Evolutionary conservation across 92 coral and sea anemone genomes (phyloP), one percentile per base, ranked within the genome.

Genomic region (Virgularia gustaviana): DNA sequence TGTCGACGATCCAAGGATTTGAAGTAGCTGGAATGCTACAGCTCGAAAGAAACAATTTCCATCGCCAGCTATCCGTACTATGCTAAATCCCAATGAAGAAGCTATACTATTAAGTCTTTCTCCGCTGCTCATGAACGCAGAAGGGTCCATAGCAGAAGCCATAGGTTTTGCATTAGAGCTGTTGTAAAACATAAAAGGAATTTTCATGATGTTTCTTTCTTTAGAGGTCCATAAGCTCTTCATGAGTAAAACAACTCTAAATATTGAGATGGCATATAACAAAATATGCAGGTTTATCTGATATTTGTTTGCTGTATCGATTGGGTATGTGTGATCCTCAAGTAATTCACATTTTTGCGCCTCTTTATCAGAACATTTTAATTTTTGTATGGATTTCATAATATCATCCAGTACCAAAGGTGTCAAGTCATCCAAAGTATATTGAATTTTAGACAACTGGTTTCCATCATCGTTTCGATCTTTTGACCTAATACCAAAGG

Each of bases 21-120:
- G 25, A 28, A 51, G 23, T 18, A 71, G 57, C 77, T 71, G 66
- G 41, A 71, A 71, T 53, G 77, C 39, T 30, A 71, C 65, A 2
- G 77, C 37, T 15, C 38, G 39, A 52, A 71, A 71, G 9, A 71
- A 71, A 51, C 65, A 71, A 43, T 71, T 53, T n/a, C 77, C 77
- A 54, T 72, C 78, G 20, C 68, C 68, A 23, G 51, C 37, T 24
- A 49, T 45, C 41, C 33, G 78, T 41, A 24, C 51, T 29, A 72
- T 34, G 63, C 37, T 30, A 35, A 37, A 72, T 0, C 67, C 78
- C 0, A 72, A 72, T 20, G 78, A 72, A 36, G 54, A 28, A 41
- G 57, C 55, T 16, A 47, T 47, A 47, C 16, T 10, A 16, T 47
- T 47, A 25, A n/a, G n/a, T n/a, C n/a, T n/a, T n/a, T 15, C 13